Evolutionary conservation across 92 coral and sea anemone genomes (phyloP).

Genomic region (Phenganax marumi): DNA sequence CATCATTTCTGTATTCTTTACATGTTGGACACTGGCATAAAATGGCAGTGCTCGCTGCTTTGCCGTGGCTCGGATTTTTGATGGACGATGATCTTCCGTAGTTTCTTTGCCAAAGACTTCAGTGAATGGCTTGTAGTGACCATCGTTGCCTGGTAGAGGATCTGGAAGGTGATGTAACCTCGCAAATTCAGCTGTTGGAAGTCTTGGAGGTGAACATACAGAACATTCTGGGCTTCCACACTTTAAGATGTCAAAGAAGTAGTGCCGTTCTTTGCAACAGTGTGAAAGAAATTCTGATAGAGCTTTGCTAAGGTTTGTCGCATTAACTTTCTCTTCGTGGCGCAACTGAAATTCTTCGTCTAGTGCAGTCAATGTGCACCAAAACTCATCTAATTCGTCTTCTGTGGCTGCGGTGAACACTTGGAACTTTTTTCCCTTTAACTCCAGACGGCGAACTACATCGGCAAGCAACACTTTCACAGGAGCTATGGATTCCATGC

Average conservation of each 20-base stretch:
- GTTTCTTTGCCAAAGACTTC: constrained; percentile 8
- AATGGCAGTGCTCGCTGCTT: constrained; percentile 20
- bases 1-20: neutral
- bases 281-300: constrained; percentile 12
- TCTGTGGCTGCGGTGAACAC: neutral
- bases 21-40: constrained; percentile 1
- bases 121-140: constrained; percentile 18
- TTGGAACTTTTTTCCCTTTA: constrained; percentile 11
- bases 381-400: constrained; percentile 22
- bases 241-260: constrained; percentile 18
- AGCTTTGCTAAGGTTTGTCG: constrained; percentile 3
- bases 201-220: constrained; percentile 8
- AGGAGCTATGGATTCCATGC: constrained; percentile 19
- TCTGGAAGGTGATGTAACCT: constrained; percentile 1
- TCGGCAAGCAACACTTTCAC: constrained; percentile 22
- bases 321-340: constrained; percentile 22
- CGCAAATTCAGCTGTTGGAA: neutral
- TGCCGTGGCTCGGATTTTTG: neutral
- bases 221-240: constrained; percentile 13
- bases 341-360: constrained; percentile 22
- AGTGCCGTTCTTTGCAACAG: constrained; percentile 19
- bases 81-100: constrained; percentile 16
- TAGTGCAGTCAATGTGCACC: constrained; percentile 12
- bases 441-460: constrained; percentile 28
- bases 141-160: constrained; percentile 15